These are phyloP conservation scores for Pseudorasbora parva DNA, from an alignment of 2,113 vertebrate genomes.

Conservation along the genomic window DNA sequence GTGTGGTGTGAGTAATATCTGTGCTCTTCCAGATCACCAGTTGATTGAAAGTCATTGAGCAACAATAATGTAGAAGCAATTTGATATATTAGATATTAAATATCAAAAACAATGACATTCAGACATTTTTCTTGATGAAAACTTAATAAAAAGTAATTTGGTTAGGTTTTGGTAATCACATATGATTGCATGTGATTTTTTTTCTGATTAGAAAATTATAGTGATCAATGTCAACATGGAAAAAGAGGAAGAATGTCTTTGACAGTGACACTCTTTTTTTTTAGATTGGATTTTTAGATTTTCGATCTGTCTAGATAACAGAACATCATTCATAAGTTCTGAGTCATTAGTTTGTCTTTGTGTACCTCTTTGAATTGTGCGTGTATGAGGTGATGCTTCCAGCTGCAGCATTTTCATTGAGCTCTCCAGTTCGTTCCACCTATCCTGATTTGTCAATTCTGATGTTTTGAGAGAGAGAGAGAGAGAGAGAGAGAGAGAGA, in stretches of 20 bases:
- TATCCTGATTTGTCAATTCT: background rate
- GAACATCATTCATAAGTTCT: background rate
- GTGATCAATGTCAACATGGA: background rate
- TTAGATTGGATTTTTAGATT: too few relatives aligned
- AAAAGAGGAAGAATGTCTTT: background rate
- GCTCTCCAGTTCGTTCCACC: background rate
- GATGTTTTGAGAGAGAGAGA: background rate
- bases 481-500: too few relatives aligned
- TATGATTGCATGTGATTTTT: background rate
- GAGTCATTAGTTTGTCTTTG: background rate
- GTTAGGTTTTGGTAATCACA: background rate
- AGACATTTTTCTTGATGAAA: background rate
- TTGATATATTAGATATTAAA: background rate
- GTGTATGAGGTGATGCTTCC: background rate
- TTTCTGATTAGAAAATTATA: background rate
- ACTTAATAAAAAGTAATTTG: background rate
- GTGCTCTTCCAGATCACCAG: background rate
- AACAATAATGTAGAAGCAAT: background rate
- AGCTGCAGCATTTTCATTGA: constrained; percentile 2
- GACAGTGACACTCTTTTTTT: too few relatives aligned
- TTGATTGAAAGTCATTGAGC: background rate
- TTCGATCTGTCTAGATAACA: too few relatives aligned
- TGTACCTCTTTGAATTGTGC: background rate
- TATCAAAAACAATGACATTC: background rate
- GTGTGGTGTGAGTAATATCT: too few relatives aligned